Conservation (phyloP, 2,888 invertebrate genomes). For the Patella pellucida region DNA sequence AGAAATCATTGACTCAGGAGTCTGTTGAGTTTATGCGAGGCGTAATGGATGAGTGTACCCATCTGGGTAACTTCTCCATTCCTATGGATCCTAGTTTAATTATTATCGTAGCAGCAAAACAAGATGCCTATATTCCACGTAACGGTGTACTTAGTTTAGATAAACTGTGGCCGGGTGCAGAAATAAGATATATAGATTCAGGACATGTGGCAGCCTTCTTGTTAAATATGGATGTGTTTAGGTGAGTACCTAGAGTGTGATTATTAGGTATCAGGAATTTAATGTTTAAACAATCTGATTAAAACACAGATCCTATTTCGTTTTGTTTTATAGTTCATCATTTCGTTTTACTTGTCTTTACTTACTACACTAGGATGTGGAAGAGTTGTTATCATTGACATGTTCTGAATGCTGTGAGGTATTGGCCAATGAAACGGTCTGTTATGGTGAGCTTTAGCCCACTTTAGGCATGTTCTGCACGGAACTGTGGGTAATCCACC, state of each 20-base stretch:
- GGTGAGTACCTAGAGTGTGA: constrained; percentile 75
- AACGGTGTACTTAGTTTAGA: constrained; percentile 85
- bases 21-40: constrained; percentile 95
- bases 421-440: no score
- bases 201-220: constrained; percentile 82
- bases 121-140: constrained; percentile 88
- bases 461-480: no score
- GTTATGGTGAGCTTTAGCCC: no score
- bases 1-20: constrained; percentile 72
- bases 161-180: constrained; percentile 93
- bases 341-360: no score
- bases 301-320: no score
- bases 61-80: constrained; percentile 90
- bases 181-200: constrained; percentile 87
- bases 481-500: no score
- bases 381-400: no score
- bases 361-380: no score
- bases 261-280: not conserved
- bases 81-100: constrained; percentile 88
- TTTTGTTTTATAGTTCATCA: no score
- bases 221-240: constrained; percentile 87
- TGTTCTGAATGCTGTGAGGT: no score
- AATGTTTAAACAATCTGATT: no score
- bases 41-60: constrained; percentile 99
- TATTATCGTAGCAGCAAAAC: constrained; percentile 89